Base-by-base conservation (phyloP, 2,888 invertebrate genomes). In the Chymomyza procnemis region DNA sequence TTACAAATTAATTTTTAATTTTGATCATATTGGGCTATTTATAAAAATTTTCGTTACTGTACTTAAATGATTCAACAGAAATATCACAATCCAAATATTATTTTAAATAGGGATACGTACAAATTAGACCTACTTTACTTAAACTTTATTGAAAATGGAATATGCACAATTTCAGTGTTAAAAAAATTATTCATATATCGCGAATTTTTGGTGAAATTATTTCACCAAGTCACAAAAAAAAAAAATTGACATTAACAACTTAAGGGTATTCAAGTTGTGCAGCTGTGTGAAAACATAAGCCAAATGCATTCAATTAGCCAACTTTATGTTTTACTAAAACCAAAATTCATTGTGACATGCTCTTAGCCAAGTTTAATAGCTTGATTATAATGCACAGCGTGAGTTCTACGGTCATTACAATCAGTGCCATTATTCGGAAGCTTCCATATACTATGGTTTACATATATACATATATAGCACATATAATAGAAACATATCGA, bases 401-500 rank as follows among this genome's bases (percentile, higher is more conserved):
- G 3, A 56, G 62, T n/a, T 19, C 5, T 57, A 19, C 21, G 41
- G 9, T 14, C 14, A 47, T 18, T 61, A 73, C 61, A 69, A 48
- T 69, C 73, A 61, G 68, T 64, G 64, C 63, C 64, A 68, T 12
- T 12, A 41, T 41, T 41, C 34, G 12, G 34, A 9, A 12, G 34
- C 34, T 14, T 41, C 34, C 12, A 12, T 34, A 34, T 34, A 5
- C 4, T 34, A 34, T 22, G 22, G 22, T 22, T 4, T 47, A 47
- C 6, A n/a, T 47, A 47, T 47, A n/a, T 47, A 47, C 14, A 2
- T 18, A 18, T 50, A 41, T 41, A 41, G 14, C 14, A 2, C 2
- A 18, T 50, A 41, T 41, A 41, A 41, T 26, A 26, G 6, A 26
- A 26, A 26, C 26, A 12, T 41, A 41, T 41, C 12, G 34, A 41